Conservation (phyloP, 2,888 invertebrate species). For the Nebria brevicollis region DNA sequence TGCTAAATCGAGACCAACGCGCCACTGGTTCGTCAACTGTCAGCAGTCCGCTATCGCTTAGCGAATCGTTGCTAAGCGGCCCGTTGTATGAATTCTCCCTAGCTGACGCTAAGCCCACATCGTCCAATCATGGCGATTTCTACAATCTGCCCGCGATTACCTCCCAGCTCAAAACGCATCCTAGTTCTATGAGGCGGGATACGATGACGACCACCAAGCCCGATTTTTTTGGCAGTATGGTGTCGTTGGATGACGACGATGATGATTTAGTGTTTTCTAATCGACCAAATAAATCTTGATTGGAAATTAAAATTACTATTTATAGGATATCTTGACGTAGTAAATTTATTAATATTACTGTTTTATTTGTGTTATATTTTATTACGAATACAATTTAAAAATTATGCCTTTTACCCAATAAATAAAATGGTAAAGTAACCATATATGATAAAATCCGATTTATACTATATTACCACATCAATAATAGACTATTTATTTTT, state of each 20-base stretch:
- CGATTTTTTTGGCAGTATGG: constrained; percentile 61
- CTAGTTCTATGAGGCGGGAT: constrained; percentile 7
- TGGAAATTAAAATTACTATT: constrained; percentile 2
- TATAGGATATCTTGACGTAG: constrained; percentile 2
- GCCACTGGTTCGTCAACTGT: constrained; percentile 7
- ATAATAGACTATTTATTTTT: no score
- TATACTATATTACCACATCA: no score
- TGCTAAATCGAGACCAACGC: neutral
- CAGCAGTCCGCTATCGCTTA: constrained; percentile 27
- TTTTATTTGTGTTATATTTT: neutral
- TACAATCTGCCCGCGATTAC: neutral
- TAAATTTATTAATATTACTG: neutral
- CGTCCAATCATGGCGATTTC: neutral
- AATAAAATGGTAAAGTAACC: neutral
- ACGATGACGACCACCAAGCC: constrained; percentile 42
- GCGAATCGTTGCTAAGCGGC: constrained; percentile 30
- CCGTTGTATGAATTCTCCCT: constrained; percentile 20
- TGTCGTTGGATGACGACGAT: constrained; percentile 58
- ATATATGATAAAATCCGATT: neutral
- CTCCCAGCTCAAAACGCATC: neutral
- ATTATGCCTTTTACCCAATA: neutral
- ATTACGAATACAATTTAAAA: neutral
- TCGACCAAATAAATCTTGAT: constrained; percentile 26
- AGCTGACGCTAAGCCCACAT: constrained; percentile 23
- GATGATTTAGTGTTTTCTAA: constrained; percentile 42